Conservation (phyloP, 2,113 vertebrate genomes). For the Syngnathus typhle region DNA sequence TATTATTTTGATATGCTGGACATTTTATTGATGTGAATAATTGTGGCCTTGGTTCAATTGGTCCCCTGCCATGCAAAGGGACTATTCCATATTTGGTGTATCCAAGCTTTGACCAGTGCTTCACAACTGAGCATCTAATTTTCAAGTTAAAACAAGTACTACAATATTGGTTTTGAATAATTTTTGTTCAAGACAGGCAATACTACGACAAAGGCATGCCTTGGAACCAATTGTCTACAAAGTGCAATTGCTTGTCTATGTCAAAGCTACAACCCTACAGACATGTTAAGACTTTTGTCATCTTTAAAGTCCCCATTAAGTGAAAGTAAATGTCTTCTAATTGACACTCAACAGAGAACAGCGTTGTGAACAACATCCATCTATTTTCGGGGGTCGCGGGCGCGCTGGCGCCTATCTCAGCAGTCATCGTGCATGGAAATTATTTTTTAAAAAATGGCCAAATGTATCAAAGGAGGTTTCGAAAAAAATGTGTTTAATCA, state of each 20-base stretch:
- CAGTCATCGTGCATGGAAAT: no score
- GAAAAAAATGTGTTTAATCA: neutral
- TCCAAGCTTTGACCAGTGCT: neutral
- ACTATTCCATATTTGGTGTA: neutral
- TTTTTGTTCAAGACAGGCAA: neutral
- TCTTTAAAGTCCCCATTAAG: neutral
- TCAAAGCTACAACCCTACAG: neutral
- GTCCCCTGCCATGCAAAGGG: neutral
- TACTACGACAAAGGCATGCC: no score
- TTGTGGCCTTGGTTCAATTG: constrained; percentile 14
- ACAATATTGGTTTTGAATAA: neutral
- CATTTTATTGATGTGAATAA: constrained; percentile 3
- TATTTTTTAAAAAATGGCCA: no score
- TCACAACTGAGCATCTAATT: neutral
- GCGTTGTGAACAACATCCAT: neutral
- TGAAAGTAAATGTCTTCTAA: neutral
- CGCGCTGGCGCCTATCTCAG: no score
- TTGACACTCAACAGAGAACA: neutral
- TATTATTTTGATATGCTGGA: constrained; percentile 17
- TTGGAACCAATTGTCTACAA: neutral
- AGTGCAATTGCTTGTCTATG: neutral
- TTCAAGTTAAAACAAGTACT: neutral
- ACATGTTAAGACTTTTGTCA: neutral
- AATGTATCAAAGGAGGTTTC: neutral
- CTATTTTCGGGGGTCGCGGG: no score